A percentile compares a stretch with the other conserved stretches of the same genome.
Conservation (phyloP, 2,113 vertebrate genomes). For the Barnardius zonarius region DNA sequence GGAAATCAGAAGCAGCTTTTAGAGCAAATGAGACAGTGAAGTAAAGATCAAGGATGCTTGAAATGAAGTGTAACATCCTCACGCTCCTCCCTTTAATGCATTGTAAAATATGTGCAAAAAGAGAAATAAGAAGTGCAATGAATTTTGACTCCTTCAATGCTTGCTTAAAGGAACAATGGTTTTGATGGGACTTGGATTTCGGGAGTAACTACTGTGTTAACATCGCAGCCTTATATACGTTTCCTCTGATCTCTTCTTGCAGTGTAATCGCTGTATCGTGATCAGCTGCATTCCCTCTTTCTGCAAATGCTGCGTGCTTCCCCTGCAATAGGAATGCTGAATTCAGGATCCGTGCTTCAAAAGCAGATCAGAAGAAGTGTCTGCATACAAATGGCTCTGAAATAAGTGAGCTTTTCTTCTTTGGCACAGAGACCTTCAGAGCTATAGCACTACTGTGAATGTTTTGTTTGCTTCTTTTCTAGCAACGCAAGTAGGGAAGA, state of each 20-base stretch:
- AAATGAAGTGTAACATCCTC: not conserved
- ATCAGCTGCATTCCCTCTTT: not conserved
- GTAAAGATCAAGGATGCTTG: constrained; percentile 22
- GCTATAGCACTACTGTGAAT: not conserved
- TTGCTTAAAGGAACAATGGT: not conserved
- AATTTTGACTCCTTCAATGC: not conserved
- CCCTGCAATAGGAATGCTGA: not conserved
- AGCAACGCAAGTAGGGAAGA: not conserved
- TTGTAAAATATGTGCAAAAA: not conserved
- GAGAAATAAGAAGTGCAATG: not conserved
- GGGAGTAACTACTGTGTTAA: not conserved
- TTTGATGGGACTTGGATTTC: not conserved
- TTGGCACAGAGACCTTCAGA: not conserved
- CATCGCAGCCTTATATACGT: not conserved
- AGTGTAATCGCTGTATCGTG: not conserved
- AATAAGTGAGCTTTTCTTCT: not conserved
- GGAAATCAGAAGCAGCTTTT: not conserved
- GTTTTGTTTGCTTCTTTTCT: not conserved
- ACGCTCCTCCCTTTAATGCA: not conserved
- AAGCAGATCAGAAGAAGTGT: not conserved
- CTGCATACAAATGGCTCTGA: not conserved
- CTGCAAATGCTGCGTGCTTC: not conserved
- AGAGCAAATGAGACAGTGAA: not conserved
- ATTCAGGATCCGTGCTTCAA: not conserved
- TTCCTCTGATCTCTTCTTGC: not conserved